Base-by-base conservation (phyloP, 2,113 vertebrate species). In the Oophaga pumilio region DNA sequence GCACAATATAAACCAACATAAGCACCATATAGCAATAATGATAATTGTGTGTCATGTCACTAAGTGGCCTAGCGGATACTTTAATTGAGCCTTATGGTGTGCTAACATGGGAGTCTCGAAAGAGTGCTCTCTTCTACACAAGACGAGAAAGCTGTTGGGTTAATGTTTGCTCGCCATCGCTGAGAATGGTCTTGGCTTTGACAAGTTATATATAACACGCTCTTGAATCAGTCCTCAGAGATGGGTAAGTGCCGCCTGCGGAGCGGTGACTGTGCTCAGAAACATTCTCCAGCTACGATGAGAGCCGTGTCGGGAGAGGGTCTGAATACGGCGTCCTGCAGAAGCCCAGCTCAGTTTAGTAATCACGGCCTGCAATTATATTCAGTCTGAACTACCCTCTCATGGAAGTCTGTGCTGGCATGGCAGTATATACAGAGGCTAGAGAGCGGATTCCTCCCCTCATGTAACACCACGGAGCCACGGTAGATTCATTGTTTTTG, bases 181-280 rank as follows among this genome's bases (percentile, higher is more conserved):
- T 26, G 80, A 43, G 73, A 88, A 83, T 83, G 66, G 79, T 84
- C 87, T 88, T 77, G 81, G 81, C 81, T 77, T 57, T 84, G 87
- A 88, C 87, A 88, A 84, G 87, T 88, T 88, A 77, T 84, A 88
- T 88, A 84, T 88, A 88, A 88, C 71, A 84, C 33, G 59, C 59
- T 77, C 81, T 88, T 84, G 81, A 88, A 83, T 84, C 60, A 84
- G 59, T 88, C 87, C 57, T 88, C 24, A 76, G 59, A 88, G 80
- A 76, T 68, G 26, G 24, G 87, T 84, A 88, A 88, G 87, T 88
- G 87, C 71, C 77, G 87, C 87, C 87, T 88, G 87, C 43, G 50
- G 87, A 68, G 87, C 87, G 56, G 18, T 33, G 86, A 83, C 79
- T 82, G 86, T 83, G 64, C 56, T 9, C 22, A 53, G 81, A 77